Evolutionary conservation across 1,140 invertebrate species (phyloP), one percentile per base, ranked within the genome.

Genomic region (Lucilia cuprina): DNA sequence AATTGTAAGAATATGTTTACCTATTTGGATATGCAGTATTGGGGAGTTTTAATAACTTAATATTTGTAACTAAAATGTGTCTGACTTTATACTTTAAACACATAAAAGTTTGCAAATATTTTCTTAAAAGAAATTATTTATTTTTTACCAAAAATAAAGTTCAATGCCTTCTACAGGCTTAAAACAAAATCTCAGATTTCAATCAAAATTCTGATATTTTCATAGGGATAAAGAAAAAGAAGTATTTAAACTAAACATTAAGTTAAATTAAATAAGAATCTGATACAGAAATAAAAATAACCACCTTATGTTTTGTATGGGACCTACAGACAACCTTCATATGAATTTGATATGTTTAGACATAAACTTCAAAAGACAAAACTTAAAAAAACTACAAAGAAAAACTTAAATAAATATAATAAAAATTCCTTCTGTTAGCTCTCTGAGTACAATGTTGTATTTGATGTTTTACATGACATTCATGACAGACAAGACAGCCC

Each of bases 351-450:
- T 70, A 70, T 70, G 65, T 70, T 70, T 21, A 70, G 65, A 70
- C 65, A 70, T 19, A 70, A 70, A 70, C 65, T 70, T 70, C 65
- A 70, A 70, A 70, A 70, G 65, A 70, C n/a, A 70, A 55, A 55
- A 55, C 50, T 55, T 55, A 17, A 55, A 55, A 14, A 8, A 49
- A 49, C 49, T 1, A 49, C 13, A 55, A 55, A 55, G 5, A 55
- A 55, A 55, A 55, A 55, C 25, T 30, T 7, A 13, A 17, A 17
- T 55, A 5, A 13, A n/a, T 30, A 30, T 30, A 30, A 30, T 30
- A 55, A 55, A 55, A 12, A 17, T 17, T n/a, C 12, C 13, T 55
- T 55, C 4, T 55, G 12, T 55, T 1, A 49, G 13, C 50, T n/a
- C 12, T 55, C 4, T 5, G 4, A 14, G 50, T 55, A 70, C n/a